Evolutionary conservation across 1,140 invertebrate genomes (phyloP).

Genomic region (Monomorium pharaonis): DNA sequence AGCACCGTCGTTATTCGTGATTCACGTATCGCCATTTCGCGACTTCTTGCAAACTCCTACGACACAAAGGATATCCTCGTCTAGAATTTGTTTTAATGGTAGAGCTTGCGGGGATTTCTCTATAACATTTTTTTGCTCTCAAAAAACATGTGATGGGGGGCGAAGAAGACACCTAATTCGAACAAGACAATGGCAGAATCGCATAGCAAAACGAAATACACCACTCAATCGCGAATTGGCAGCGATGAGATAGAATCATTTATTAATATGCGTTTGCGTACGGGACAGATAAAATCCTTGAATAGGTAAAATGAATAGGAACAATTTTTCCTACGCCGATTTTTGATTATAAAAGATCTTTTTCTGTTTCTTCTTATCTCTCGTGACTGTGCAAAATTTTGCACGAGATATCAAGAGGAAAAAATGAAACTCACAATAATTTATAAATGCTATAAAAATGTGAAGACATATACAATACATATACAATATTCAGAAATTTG

Average conservation of each 20-base stretch:
- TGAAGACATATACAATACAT: no score
- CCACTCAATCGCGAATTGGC: not conserved
- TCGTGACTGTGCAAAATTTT: not conserved
- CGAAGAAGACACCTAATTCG: not conserved
- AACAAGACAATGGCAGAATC: not conserved
- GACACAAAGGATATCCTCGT: not conserved
- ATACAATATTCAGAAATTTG: not conserved
- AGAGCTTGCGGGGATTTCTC: not conserved
- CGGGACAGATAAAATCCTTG: not conserved
- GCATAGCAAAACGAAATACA: not conserved
- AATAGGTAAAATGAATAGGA: not conserved
- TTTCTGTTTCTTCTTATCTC: not conserved
- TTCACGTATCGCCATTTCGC: conserved; percentile 50
- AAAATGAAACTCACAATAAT: not conserved
- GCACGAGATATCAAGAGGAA: not conserved
- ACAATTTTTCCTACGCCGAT: not conserved
- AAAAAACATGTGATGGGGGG: not conserved
- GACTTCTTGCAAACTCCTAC: conserved; percentile 33
- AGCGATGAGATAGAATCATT: not conserved
- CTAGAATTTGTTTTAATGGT: not conserved
- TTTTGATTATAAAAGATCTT: not conserved
- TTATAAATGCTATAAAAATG: not conserved
- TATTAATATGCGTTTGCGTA: not conserved
- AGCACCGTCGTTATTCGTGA: conserved; percentile 52
- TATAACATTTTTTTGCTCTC: not conserved